These are phyloP conservation scores for Lasioglossum morio DNA, from an alignment of 2,888 invertebrate genomes.

Conservation along the genomic window DNA sequence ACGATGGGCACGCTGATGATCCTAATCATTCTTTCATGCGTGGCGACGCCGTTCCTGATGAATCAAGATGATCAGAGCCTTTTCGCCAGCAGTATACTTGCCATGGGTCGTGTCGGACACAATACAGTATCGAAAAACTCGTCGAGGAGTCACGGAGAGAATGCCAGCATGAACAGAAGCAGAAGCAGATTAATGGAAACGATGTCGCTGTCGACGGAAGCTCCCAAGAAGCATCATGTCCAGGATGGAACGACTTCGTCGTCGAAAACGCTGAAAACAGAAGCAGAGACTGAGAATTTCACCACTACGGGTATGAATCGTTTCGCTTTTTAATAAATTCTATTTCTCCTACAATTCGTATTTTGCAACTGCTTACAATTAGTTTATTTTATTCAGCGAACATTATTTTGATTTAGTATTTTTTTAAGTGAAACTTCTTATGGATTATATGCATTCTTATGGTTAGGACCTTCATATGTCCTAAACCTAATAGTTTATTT, in stretches of 20 bases:
- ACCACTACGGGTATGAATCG: slow-evolving; percentile 51
- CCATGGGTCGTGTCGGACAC: slow-evolving; percentile 62
- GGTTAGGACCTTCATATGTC: too few species aligned
- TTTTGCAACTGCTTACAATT: too few species aligned
- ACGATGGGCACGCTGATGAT: slow-evolving; percentile 69
- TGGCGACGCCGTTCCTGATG: slow-evolving; percentile 71
- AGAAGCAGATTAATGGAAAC: slow-evolving; percentile 76
- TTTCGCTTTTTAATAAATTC: not conserved
- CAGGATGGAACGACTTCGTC: slow-evolving; percentile 49
- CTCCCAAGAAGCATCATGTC: slow-evolving; percentile 54
- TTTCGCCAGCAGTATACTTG: slow-evolving; percentile 69
- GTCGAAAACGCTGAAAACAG: slow-evolving; percentile 38
- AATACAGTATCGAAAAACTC: slow-evolving; percentile 42
- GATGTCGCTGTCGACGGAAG: slow-evolving; percentile 64
- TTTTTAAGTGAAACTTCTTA: too few species aligned
- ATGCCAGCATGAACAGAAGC: slow-evolving; percentile 73
- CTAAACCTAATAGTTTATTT: too few species aligned
- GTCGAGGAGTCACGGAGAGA: slow-evolving; percentile 51
- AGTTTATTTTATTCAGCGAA: too few species aligned
- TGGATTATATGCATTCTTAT: too few species aligned
- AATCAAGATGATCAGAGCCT: slow-evolving; percentile 73
- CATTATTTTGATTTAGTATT: too few species aligned
- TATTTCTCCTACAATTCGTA: not conserved
- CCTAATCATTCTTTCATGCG: slow-evolving; percentile 68
- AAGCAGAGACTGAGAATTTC: slow-evolving; percentile 41